These are phyloP conservation scores for Brotogeris chrysoptera DNA, from an alignment of 2,797 vertebrate species.

Conservation along the genomic window DNA sequence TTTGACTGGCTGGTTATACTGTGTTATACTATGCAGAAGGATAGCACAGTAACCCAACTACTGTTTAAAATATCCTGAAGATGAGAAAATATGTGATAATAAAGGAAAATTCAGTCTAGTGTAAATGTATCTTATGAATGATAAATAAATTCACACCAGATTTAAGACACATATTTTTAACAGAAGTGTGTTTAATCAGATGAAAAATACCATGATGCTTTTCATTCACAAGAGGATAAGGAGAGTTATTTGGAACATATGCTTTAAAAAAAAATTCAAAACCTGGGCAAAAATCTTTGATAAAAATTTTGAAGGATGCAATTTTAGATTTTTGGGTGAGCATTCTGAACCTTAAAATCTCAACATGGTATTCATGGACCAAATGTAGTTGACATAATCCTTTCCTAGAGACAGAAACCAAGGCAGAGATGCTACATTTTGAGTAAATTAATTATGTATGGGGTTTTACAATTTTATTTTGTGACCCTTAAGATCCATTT, in stretches of 20 bases:
- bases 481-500: background rate
- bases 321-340: background rate
- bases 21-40: background rate
- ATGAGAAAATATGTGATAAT: background rate
- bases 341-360: background rate
- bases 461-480: background rate
- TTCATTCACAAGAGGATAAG: background rate
- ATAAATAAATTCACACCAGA: background rate
- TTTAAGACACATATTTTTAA: background rate
- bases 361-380: background rate
- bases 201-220: background rate
- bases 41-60: background rate
- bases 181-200: background rate
- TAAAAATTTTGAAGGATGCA: background rate
- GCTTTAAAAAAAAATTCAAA: background rate
- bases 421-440: background rate
- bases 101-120: background rate
- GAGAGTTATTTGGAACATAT: background rate
- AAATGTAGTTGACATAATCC: background rate
- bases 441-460: background rate
- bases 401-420: background rate
- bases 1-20: background rate
- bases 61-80: background rate
- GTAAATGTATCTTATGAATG: background rate
- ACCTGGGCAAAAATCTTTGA: background rate